Percentiles rank a stretch among this genome's conserved stretches.
Conservation (phyloP, 2,888 invertebrate species). For the Hemaris fuciformis region DNA sequence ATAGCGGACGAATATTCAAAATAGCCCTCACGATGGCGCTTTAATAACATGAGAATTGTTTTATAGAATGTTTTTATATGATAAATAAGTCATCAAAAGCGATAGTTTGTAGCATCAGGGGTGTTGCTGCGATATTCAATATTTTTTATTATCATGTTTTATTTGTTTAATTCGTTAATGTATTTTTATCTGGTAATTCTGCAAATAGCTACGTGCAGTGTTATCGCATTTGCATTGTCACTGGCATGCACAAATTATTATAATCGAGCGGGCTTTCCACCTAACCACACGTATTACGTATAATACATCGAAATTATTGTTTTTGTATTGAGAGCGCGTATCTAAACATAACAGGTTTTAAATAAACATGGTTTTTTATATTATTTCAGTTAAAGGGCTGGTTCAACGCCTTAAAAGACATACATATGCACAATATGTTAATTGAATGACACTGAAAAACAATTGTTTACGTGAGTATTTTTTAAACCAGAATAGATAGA, state of each 20-base stretch:
- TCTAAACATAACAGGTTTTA: not conserved
- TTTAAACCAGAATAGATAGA: too few species aligned
- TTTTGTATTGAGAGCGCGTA: conserved; percentile 3
- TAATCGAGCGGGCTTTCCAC: not conserved
- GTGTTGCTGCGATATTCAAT: not conserved
- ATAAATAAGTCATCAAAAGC: not conserved
- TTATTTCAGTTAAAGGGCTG: not conserved
- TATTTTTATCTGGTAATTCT: not conserved
- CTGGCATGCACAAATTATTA: not conserved
- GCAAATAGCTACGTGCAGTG: not conserved
- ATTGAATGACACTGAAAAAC: not conserved
- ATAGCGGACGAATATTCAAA: conserved; percentile 21
- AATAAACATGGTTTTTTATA: conserved; percentile 1
- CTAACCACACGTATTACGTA: not conserved
- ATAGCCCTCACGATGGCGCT: not conserved
- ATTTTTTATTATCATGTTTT: not conserved
- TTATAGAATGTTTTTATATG: not conserved
- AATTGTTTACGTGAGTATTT: too few species aligned
- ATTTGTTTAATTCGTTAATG: not conserved
- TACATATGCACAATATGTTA: not conserved
- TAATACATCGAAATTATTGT: not conserved
- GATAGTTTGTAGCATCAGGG: not conserved
- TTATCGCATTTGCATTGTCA: not conserved
- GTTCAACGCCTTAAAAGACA: too few species aligned
- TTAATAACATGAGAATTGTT: not conserved